Evolutionary conservation across 2,113 vertebrate species (phyloP).

Genomic region (Bufo bufo): DNA sequence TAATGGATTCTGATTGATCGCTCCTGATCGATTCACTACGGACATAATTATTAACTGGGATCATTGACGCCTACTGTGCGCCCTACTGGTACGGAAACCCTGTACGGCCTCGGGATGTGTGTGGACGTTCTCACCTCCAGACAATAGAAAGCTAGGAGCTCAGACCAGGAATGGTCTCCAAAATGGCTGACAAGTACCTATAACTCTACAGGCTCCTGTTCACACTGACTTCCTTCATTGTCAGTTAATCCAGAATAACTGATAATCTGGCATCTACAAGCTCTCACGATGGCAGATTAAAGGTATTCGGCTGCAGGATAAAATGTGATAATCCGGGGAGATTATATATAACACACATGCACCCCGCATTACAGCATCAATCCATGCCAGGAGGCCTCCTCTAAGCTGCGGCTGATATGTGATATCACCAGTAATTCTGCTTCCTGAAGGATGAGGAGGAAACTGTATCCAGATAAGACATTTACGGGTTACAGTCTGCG

Average conservation of each 20-base stretch:
- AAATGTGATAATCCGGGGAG: background rate
- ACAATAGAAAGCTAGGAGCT: too few relatives aligned
- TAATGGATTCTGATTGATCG: background rate
- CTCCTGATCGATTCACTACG: too few relatives aligned
- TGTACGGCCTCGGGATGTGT: too few relatives aligned
- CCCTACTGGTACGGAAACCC: too few relatives aligned
- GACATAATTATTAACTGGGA: too few relatives aligned
- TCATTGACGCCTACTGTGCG: too few relatives aligned
- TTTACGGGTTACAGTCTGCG: background rate
- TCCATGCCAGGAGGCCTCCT: background rate
- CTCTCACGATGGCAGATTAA: too few relatives aligned
- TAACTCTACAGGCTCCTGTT: background rate
- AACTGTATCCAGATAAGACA: background rate
- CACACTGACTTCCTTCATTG: background rate
- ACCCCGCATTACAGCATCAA: background rate
- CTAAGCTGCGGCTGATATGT: background rate
- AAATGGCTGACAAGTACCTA: too few relatives aligned
- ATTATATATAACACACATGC: background rate
- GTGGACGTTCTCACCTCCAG: too few relatives aligned
- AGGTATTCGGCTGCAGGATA: background rate
- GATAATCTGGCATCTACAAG: background rate
- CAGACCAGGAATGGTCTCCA: too few relatives aligned
- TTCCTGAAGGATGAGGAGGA: background rate
- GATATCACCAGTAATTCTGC: conserved; percentile 1
- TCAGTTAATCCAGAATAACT: background rate